phyloP scores from a whole-genome alignment of 2,888 invertebrate genomes.

The Nomada fabriciana region DNA sequence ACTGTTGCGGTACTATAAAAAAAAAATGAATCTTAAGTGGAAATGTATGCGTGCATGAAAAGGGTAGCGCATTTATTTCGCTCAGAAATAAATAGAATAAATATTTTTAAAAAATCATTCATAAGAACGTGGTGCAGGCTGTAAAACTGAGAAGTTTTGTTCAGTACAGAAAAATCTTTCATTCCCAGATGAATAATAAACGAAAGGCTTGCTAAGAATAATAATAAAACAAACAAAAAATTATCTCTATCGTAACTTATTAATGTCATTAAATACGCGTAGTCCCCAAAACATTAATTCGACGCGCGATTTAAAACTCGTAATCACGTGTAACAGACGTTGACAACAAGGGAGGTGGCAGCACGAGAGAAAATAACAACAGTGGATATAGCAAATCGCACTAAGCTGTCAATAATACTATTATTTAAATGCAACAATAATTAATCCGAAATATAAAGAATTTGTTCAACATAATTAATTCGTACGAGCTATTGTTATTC shows the following conservation, averaged over 20 bases:
- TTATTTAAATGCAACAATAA: constrained; percentile 29
- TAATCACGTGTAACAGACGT: constrained; percentile 72
- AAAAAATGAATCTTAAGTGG: neutral
- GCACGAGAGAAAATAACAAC: constrained; percentile 76
- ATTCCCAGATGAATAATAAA: neutral
- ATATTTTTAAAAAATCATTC: neutral
- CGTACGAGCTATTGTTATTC: neutral
- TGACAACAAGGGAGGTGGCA: constrained; percentile 73
- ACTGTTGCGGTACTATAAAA: constrained; percentile 90
- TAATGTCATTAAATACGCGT: neutral
- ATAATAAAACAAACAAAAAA: neutral
- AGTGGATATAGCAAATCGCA: constrained; percentile 61
- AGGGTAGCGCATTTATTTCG: neutral
- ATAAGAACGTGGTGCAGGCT: neutral
- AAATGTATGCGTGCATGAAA: neutral
- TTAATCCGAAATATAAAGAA: constrained; percentile 6
- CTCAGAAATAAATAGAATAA: neutral
- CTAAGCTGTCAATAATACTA: constrained; percentile 74
- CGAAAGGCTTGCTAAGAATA: neutral
- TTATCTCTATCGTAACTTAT: neutral
- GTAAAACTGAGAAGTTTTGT: neutral
- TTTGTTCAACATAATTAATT: neutral
- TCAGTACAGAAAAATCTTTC: neutral
- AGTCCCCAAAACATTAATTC: constrained; percentile 17
- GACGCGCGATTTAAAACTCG: constrained; percentile 57